Evolutionary conservation across 2,113 vertebrate species (phyloP), one percentile per base, ranked within the genome.

Genomic region (Perca flavescens): DNA sequence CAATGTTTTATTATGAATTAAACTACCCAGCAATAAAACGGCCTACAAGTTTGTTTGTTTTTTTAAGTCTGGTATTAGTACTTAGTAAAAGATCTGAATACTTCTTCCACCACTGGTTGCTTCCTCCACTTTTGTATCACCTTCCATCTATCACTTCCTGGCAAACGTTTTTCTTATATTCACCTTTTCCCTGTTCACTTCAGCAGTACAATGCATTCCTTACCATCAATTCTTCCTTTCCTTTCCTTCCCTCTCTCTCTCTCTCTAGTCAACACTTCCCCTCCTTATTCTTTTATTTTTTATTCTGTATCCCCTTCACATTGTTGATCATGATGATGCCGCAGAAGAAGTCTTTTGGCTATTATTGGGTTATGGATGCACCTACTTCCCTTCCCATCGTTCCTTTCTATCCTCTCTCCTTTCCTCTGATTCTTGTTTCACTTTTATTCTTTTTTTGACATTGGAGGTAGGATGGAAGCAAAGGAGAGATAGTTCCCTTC

Each of bases 371-470:
- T 43, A 60, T n/a, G 3, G 7, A 14, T 21, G 8, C 5, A 11
- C 46, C 36, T 31, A 54, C 50, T 40, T 65, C 17, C 19, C 22
- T 53, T 58, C 28, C 16, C 16, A n/a, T 54, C 13, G 2, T 19
- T 61, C 21, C 6, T 25, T 31, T 52, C 25, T 3, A 0, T 49
- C 56, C 11, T 73, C 3, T 4, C 22, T 58, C 12, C 9, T 68
- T 60, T n/a, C 31, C n/a, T 52, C n/a, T 25, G 53, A 19, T 40
- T 47, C 25, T 46, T 69, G 13, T 46, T 22, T 54, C 14, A 46
- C 43, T 75, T 72, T 75, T 17, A 53, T 64, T 69, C 25, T 53
- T n/a, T 60, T 67, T 28, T 28, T 67, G 16, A 28, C 6, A 54
- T 49, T 16, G 31, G 9, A 77, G 28, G 47, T n/a, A 63, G 49